Evolutionary conservation across 1,140 invertebrate species (phyloP).

Genomic region (Orchesella cincta): DNA sequence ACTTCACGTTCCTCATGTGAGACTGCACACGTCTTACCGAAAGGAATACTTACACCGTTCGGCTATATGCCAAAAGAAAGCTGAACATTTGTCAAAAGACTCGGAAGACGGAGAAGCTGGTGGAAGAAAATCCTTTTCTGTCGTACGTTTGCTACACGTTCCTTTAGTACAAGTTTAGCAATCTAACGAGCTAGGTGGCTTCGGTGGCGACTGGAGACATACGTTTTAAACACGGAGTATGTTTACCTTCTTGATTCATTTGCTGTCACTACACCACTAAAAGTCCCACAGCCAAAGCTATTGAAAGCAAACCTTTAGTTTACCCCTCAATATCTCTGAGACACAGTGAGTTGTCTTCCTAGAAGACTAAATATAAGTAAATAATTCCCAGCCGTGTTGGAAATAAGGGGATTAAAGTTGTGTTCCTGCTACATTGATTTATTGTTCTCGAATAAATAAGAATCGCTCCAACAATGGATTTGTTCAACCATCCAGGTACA

Average conservation of each 20-base stretch:
- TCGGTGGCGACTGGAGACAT: background rate
- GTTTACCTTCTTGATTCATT: background rate
- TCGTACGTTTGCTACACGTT: background rate
- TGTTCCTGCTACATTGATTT: no score
- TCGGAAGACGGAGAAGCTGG: background rate
- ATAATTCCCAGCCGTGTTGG: no score
- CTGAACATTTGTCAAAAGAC: slow-evolving; percentile 16
- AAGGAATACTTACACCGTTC: background rate
- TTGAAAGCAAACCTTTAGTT: no score
- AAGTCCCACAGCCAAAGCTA: no score
- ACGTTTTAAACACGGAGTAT: background rate
- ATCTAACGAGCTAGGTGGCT: background rate
- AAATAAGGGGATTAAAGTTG: no score
- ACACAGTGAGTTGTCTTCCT: no score
- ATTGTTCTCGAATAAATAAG: no score
- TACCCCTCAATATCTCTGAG: no score
- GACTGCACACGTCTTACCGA: background rate
- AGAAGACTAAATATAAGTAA: no score
- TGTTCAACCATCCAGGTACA: background rate
- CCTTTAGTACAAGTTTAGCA: background rate
- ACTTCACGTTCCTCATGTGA: background rate
- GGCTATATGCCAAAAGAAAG: slow-evolving; percentile 2
- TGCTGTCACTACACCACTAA: no score
- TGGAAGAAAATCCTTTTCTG: background rate
- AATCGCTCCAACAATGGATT: background rate